phyloP scores from a whole-genome alignment of 2,888 invertebrate genomes.

The Catocala fraxini region DNA sequence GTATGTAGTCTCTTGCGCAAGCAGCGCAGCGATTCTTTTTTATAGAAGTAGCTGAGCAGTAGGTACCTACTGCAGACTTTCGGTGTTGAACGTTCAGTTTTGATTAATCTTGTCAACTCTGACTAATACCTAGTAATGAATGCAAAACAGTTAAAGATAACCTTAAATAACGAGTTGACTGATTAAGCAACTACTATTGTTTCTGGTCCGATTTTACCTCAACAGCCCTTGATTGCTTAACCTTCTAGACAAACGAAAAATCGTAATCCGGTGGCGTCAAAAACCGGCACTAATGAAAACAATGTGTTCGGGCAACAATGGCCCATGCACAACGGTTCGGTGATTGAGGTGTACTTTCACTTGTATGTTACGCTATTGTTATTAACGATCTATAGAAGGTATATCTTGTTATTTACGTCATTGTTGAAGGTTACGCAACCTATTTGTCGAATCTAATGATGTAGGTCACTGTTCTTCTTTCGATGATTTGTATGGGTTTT shows the following conservation, averaged over 20 bases:
- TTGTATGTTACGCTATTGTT: conserved; percentile 75
- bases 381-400: conserved; percentile 74
- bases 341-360: conserved; percentile 82
- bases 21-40: no score
- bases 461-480: conserved; percentile 15
- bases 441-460: conserved; percentile 43
- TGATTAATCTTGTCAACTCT: no score
- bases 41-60: no score
- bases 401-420: conserved; percentile 63
- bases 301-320: conserved; percentile 81
- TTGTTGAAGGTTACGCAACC: conserved; percentile 71
- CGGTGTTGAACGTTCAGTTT: no score
- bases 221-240: conserved; percentile 35
- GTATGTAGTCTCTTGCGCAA: no score
- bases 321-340: conserved; percentile 71
- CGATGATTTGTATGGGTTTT: background rate
- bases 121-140: no score
- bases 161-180: background rate
- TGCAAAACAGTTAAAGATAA: background rate
- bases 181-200: conserved; percentile 11
- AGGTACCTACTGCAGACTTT: no score
- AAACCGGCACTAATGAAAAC: conserved; percentile 77
- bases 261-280: conserved; percentile 72
- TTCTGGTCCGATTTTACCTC: background rate
- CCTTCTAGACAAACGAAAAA: conserved; percentile 32